phyloP scores from a whole-genome alignment of 2,797 vertebrate species.

The Onychomys arenicola region DNA sequence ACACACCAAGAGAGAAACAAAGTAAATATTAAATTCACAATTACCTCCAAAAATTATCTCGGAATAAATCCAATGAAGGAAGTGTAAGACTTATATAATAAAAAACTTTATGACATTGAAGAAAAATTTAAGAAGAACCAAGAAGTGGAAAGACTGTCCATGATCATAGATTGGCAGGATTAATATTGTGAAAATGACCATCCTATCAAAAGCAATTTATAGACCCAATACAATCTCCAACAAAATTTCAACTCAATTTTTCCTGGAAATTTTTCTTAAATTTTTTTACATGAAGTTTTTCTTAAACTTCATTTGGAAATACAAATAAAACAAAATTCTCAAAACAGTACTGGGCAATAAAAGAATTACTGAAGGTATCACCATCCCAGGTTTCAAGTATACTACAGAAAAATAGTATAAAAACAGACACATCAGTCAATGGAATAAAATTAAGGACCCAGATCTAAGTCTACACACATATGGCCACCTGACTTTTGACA shows the following conservation, averaged over 20 bases:
- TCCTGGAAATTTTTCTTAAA: neutral
- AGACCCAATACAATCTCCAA: neutral
- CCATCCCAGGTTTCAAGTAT: neutral
- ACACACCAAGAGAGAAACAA: neutral
- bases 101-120: neutral
- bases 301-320: neutral
- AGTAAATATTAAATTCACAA: neutral
- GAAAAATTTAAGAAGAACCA: neutral
- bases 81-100: neutral
- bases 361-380: neutral
- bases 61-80: neutral
- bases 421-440: neutral
- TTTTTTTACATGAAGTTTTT: neutral
- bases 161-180: neutral
- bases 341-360: neutral
- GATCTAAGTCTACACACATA: neutral
- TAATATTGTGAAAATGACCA: neutral
- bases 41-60: neutral
- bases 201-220: neutral
- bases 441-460: neutral
- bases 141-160: neutral
- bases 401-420: neutral
- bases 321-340: neutral
- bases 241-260: neutral
- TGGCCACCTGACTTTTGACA: neutral